A percentile compares a stretch with the other conserved stretches of the same genome.
phyloP scores from a whole-genome alignment of 2,888 invertebrate species.

The Mythimna ferrago region DNA sequence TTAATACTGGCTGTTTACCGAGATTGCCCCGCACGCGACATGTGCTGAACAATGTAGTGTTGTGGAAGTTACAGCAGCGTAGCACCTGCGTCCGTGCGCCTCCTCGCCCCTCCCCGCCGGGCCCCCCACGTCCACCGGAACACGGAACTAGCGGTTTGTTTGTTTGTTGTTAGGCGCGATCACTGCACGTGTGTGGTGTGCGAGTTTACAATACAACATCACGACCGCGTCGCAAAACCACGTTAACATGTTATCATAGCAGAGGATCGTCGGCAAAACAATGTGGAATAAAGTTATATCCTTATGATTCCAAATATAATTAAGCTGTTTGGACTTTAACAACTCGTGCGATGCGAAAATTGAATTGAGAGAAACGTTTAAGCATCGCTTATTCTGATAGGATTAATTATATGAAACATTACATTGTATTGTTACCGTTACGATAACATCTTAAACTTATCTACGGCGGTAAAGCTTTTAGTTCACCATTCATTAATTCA shows the following conservation, averaged over 20 bases:
- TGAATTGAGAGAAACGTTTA: background rate
- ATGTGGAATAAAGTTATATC: background rate
- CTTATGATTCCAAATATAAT: background rate
- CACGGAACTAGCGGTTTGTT: conserved; percentile 2
- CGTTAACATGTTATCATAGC: too few relatives aligned
- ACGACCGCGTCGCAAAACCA: background rate
- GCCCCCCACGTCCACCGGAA: background rate
- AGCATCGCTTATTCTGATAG: background rate
- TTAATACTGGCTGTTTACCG: background rate
- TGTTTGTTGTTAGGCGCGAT: conserved; percentile 5
- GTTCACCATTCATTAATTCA: background rate
- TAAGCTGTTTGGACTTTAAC: background rate
- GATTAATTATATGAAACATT: background rate
- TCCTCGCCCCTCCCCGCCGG: background rate
- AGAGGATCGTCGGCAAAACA: background rate
- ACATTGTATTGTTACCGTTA: background rate
- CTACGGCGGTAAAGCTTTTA: background rate
- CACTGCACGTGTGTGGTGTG: background rate
- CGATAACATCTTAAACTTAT: background rate
- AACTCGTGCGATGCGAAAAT: background rate
- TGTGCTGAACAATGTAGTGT: conserved; percentile 17
- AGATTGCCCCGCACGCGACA: background rate
- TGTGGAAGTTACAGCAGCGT: conserved; percentile 8
- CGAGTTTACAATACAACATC: background rate
- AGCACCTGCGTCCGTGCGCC: background rate